phyloP scores from a whole-genome alignment of 2,797 vertebrate species.

The Chloroceryle amazona region DNA sequence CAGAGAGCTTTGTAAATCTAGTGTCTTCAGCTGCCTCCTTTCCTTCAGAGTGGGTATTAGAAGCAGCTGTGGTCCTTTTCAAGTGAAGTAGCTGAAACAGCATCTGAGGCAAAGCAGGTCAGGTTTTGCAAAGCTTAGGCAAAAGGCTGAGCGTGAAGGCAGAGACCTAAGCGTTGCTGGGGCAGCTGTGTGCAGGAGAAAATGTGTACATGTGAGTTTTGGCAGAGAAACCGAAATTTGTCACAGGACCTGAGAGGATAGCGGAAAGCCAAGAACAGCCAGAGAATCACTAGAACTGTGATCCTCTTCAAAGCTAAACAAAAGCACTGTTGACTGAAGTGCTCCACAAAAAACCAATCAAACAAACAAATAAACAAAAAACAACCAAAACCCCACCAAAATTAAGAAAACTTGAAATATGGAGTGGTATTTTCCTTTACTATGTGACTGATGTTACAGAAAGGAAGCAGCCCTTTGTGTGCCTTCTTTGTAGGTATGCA shows the following conservation, averaged over 20 bases:
- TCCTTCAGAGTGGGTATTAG: neutral
- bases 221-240: neutral
- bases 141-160: neutral
- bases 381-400: neutral
- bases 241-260: neutral
- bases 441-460: neutral
- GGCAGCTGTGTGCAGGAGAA: neutral
- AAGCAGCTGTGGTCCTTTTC: neutral
- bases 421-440: neutral
- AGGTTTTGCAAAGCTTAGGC: slow-evolving; percentile 8
- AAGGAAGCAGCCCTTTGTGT: neutral
- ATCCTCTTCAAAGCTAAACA: neutral
- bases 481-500: neutral
- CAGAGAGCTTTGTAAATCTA: neutral
- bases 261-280: neutral
- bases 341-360: neutral
- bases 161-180: neutral
- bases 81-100: neutral
- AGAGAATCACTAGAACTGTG: neutral
- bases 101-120: neutral
- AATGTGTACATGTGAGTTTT: neutral
- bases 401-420: slow-evolving; percentile 1
- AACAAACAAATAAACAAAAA: neutral
- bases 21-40: neutral
- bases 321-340: neutral